Evolutionary conservation across 2,113 vertebrate species (phyloP).

Genomic region (Pongo pygmaeus): DNA sequence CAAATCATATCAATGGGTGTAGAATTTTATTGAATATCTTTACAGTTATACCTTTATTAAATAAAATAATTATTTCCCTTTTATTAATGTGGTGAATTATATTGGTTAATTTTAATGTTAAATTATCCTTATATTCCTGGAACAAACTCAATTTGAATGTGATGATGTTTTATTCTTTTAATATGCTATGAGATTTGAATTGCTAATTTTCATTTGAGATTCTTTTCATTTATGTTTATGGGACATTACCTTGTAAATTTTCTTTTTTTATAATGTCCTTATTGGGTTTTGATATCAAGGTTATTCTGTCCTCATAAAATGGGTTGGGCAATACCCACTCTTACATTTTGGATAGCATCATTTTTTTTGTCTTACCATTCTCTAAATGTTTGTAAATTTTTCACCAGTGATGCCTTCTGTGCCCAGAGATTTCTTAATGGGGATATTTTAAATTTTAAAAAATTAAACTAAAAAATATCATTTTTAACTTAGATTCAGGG

Average conservation of each 20-base stretch:
- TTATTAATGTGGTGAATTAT: not conserved
- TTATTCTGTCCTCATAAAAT: not conserved
- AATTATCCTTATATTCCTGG: not conserved
- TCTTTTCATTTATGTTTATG: not conserved
- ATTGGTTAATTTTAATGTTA: not conserved
- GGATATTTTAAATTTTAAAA: not conserved
- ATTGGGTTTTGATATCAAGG: not conserved
- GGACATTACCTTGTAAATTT: not conserved
- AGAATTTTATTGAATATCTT: not conserved
- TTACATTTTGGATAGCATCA: not conserved
- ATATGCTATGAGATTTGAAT: not conserved
- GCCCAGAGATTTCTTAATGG: not conserved
- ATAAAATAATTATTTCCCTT: not conserved
- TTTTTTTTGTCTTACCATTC: not conserved
- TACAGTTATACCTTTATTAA: not conserved
- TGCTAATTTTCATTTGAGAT: not conserved
- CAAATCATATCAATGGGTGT: not conserved
- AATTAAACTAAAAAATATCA: too few species aligned
- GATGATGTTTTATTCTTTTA: not conserved
- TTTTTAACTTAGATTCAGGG: too few species aligned
- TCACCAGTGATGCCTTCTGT: not conserved
- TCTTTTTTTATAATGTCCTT: not conserved
- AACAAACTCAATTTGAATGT: not conserved
- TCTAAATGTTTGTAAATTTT: not conserved
- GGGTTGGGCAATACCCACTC: not conserved